Evolutionary conservation across 1,140 invertebrate species (phyloP), one percentile per base, ranked within the genome.

Genomic region (Heliconius eleuchia): DNA sequence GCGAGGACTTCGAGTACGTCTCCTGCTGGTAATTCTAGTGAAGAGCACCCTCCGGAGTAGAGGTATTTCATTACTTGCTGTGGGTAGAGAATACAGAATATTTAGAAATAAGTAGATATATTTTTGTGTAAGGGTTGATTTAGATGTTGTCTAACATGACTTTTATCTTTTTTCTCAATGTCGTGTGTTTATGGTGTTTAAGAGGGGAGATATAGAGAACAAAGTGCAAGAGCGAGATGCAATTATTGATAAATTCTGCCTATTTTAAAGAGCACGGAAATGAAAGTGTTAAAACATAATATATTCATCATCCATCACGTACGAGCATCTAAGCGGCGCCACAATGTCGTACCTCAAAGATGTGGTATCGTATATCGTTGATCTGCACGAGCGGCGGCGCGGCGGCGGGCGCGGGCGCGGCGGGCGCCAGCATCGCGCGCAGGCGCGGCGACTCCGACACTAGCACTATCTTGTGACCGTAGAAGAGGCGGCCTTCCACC

Each of bases 51-150:
- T 23, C 98, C 98, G 83, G 98, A 97, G 91, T 99, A 99, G 30
- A 99, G 95, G 93, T 98, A 98, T 89, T 98, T 97, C 98, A 99
- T 98, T 3, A 99, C 97, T 95, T 98, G 96, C 97, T 99, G 90
- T 52, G 94, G 42, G 37, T 50, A 46, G 39, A 46, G 42, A 75
- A 18, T 71, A 18, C 6, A 74, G n/a, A 50, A 18, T 73, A 18
- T 46, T 46, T 16, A 46, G 16, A 46, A 46, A 46, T 46, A 46
- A 46, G 13, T 16, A 37, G 34, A 37, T 37, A 5, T 46, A 46
- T 46, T 13, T 46, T 13, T 46, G 42, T 46, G 77, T 77, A 5
- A 13, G 4, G n/a, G 18, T 57, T 57, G n/a, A 9, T 57, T 57
- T 23, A 7, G 16, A 52, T 19, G 18, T 19, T 18, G 18, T 18